These are phyloP conservation scores for Cephalopholis sonnerati DNA, from an alignment of 2,113 vertebrate species.

Conservation along the genomic window DNA sequence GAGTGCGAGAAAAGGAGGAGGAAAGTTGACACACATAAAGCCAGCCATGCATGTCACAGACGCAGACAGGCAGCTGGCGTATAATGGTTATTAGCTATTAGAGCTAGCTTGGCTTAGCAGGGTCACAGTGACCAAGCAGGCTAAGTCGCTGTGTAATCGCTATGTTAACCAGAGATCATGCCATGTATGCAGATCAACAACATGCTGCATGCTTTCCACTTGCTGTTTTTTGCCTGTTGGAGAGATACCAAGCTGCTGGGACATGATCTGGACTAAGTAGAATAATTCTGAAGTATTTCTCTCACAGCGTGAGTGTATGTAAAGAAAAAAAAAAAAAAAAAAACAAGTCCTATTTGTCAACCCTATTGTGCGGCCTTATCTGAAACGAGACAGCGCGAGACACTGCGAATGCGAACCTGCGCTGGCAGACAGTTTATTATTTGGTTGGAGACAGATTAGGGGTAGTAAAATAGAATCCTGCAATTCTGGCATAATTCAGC, in stretches of 20 bases:
- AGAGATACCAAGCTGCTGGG: conserved; percentile 6
- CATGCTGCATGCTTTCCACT: background rate
- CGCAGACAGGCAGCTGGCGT: conserved; percentile 38
- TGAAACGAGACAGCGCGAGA: conserved; percentile 41
- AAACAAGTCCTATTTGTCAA: conserved; percentile 40
- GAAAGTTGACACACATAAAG: conserved; percentile 34
- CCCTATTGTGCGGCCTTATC: conserved; percentile 56
- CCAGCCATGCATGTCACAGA: conserved; percentile 26
- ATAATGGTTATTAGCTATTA: conserved; percentile 63
- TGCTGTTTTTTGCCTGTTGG: background rate
- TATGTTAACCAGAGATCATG: conserved; percentile 73
- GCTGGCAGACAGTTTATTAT: conserved; percentile 51
- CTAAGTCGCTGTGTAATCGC: conserved; percentile 71
- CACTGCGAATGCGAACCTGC: conserved; percentile 40
- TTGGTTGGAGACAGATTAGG: conserved; percentile 62
- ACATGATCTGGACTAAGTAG: conserved; percentile 23
- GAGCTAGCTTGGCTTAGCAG: conserved; percentile 69
- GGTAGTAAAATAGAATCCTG: conserved; percentile 56
- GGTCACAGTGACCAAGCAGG: conserved; percentile 53
- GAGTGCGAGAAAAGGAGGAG: conserved; percentile 8
- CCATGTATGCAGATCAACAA: conserved; percentile 59
- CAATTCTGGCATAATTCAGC: conserved; percentile 56
- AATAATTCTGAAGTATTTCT: conserved; percentile 22
- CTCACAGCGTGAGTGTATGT: background rate
- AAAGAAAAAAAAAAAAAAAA: background rate